These are phyloP conservation scores for Halcyon chelicuti DNA, from an alignment of 2,797 vertebrate species.

Conservation along the genomic window DNA sequence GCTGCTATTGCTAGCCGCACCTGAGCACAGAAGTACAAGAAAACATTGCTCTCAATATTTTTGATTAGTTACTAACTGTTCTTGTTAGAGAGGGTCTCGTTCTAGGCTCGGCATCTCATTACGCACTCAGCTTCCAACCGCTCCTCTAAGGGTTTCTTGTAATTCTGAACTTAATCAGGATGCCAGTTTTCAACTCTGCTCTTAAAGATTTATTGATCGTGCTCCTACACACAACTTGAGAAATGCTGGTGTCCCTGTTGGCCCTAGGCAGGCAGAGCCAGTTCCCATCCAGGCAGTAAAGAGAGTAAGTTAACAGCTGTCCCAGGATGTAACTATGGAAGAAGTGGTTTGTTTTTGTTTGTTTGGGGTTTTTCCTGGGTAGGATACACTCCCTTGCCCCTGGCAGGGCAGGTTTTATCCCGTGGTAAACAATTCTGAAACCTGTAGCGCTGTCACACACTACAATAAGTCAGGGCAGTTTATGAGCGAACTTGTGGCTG, in stretches of 20 bases:
- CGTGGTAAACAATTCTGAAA: not conserved
- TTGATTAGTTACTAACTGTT: not conserved
- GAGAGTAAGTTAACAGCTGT: not conserved
- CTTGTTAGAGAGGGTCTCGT: not conserved
- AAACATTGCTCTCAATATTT: not conserved
- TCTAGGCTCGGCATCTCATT: not conserved
- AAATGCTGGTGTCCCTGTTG: not conserved
- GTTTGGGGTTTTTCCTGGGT: not conserved
- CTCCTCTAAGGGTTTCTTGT: not conserved
- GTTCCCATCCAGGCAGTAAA: not conserved
- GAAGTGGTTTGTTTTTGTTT: not conserved
- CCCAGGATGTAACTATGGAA: not conserved
- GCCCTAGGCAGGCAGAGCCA: not conserved
- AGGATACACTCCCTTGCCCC: conserved; percentile 24
- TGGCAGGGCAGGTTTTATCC: conserved; percentile 26
- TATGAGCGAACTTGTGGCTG: not conserved
- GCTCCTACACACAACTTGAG: not conserved
- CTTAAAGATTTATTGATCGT: not conserved
- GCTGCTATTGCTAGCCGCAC: not conserved
- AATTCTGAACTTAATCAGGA: not conserved
- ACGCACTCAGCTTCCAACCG: not conserved
- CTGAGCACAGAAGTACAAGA: not conserved
- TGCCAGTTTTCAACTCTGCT: not conserved
- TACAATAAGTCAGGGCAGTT: not conserved
- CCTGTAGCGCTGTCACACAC: not conserved